A percentile compares a stretch with the other conserved stretches of the same genome.
Evolutionary conservation across 2,888 invertebrate species (phyloP).

Genomic region (Aethes cnicana): DNA sequence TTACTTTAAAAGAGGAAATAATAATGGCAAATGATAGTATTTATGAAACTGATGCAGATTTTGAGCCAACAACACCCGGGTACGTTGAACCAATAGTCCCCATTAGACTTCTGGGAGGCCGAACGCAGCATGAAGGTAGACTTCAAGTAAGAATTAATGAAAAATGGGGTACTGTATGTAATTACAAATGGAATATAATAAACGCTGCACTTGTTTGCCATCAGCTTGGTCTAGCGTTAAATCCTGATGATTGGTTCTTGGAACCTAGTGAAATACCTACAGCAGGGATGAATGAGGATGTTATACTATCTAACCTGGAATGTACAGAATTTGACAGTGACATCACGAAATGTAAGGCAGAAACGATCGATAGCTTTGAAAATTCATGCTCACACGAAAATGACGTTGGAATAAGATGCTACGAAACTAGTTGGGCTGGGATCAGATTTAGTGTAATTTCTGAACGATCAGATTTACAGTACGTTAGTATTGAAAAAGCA

Average conservation of each 20-base stretch:
- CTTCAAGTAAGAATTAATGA: slow-evolving; percentile 91
- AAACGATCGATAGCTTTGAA: slow-evolving; percentile 89
- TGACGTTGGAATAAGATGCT: slow-evolving; percentile 94
- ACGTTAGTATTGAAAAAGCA: slow-evolving; percentile 93
- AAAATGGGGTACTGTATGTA: slow-evolving; percentile 98
- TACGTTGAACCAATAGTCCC: slow-evolving; percentile 85
- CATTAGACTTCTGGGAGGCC: slow-evolving; percentile 91
- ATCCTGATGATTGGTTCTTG: slow-evolving; percentile 95
- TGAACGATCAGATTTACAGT: slow-evolving; percentile 93
- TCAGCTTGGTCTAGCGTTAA: slow-evolving; percentile 95
- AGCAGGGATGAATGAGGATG: slow-evolving; percentile 88
- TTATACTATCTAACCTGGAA: slow-evolving; percentile 92
- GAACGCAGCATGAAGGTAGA: slow-evolving; percentile 91
- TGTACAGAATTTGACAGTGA: slow-evolving; percentile 96
- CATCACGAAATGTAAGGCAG: slow-evolving; percentile 92
- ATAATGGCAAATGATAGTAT: slow-evolving; percentile 85
- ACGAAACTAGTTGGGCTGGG: slow-evolving; percentile 97
- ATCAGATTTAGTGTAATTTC: slow-evolving; percentile 94
- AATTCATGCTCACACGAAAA: slow-evolving; percentile 93
- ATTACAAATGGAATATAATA: slow-evolving; percentile 95
- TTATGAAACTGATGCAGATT: slow-evolving; percentile 81
- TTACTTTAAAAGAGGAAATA: slow-evolving; percentile 90
- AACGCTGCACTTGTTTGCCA: slow-evolving; percentile 97
- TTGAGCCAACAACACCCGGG: slow-evolving; percentile 83
- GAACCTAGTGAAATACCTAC: slow-evolving; percentile 91